Base-by-base conservation (phyloP, 2,888 invertebrate genomes). In the Glyphotaelius pellucidus region DNA sequence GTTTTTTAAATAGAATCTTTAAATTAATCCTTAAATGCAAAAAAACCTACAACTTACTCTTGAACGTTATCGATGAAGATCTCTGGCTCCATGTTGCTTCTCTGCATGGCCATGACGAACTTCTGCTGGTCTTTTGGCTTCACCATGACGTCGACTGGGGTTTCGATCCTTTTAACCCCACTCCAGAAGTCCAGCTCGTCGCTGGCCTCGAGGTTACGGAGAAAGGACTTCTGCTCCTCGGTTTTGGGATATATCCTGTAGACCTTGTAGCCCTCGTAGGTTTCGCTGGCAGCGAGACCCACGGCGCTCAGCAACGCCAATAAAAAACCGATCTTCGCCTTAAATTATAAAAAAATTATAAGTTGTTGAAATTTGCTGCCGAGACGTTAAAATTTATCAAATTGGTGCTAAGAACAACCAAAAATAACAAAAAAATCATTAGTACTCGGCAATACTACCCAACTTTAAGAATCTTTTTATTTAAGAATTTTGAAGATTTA, bases 201-300 rank as follows among this genome's bases (percentile, higher is more conserved):
- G 95, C 80, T 94, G 31, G 95, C 92, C 91, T 89, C 92, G 3
- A 97, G 94, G 4, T 95, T 94, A 91, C 95, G 95, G 0, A 97
- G 94, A 84, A 95, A 95, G 0, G 95, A 94, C 80, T 97, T 94
- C 90, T 97, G 96, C 0, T 95, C 95, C 30, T 95, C 94, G 91
- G 94, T 96, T 42, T 95, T 94, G 2, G 97, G 97, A 35, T 94
- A 94, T 5, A 97, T 95, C 94, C 97, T 96, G 94, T 96, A 97
- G n/a, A 97, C 95, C 89, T 95, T 95, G 94, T 96, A 96, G 91
- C 96, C 95, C 89, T 96, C 95, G 38, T 85, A 92, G 15, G 87
- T 67, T 7, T 89, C 90, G 14, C 19, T 31, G 15, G 83, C 89
- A 9, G 90, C 47, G 30, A 91, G 79, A 89, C 90, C 90, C 90